These are phyloP conservation scores for Spea bombifrons DNA, from an alignment of 2,113 vertebrate species.

Conservation along the genomic window DNA sequence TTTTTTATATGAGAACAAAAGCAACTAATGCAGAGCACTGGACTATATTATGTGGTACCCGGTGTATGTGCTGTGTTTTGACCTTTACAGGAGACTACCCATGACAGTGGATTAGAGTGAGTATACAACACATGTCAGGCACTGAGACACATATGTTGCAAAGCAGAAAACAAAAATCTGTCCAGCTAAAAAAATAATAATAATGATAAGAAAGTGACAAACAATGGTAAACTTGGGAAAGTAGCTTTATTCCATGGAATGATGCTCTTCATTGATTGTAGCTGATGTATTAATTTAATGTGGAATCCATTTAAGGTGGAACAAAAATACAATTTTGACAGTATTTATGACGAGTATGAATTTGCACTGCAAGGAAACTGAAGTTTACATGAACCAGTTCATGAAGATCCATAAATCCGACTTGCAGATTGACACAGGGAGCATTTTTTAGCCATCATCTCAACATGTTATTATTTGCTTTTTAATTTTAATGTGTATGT, in stretches of 20 bases:
- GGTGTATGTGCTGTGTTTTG: conserved; percentile 78
- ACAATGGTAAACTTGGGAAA: conserved; percentile 59
- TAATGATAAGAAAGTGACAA: conserved; percentile 17
- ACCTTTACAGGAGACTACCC: conserved; percentile 76
- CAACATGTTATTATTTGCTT: conserved; percentile 55
- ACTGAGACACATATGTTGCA: conserved; percentile 57
- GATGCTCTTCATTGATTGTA: conserved; percentile 79
- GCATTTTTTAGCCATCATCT: conserved; percentile 54
- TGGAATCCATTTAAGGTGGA: conserved; percentile 70
- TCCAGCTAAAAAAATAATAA: not conserved
- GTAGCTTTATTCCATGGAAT: conserved; percentile 71
- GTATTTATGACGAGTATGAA: conserved; percentile 64
- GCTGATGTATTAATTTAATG: conserved; percentile 79
- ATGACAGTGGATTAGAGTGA: conserved; percentile 65
- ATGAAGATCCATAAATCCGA: conserved; percentile 56
- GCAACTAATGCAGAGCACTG: conserved; percentile 73
- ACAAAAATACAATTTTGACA: conserved; percentile 58
- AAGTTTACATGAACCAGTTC: conserved; percentile 69
- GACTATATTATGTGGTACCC: conserved; percentile 81
- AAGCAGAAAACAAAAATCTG: conserved; percentile 50
- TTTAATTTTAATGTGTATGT: conserved; percentile 56
- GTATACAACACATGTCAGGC: conserved; percentile 62
- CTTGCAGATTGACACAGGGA: conserved; percentile 58
- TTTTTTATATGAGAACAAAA: conserved; percentile 57
- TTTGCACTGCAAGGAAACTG: conserved; percentile 74